Conservation (phyloP, 1,140 invertebrate species). For the Melanaphis sacchari region DNA sequence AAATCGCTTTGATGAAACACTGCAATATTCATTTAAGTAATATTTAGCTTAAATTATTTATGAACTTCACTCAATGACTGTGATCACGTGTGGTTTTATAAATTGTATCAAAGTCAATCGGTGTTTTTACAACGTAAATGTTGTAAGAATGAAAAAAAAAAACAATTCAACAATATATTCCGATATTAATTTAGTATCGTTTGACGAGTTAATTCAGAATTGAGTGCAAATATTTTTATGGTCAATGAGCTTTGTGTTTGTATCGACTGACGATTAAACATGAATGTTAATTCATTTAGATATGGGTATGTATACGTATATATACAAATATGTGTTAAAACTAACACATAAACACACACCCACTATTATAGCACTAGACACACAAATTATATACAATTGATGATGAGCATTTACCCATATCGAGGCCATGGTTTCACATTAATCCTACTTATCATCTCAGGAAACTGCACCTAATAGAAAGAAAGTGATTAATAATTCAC, state of each 20-base stretch:
- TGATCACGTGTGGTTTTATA: neutral
- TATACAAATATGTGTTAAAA: neutral
- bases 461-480: slow-evolving; percentile 14
- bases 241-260: slow-evolving; percentile 23
- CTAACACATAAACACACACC: neutral
- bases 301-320: neutral
- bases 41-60: neutral
- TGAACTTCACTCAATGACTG: neutral
- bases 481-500: slow-evolving; percentile 7
- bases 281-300: neutral
- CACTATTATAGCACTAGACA: neutral
- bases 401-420: neutral
- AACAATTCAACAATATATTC: neutral
- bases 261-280: neutral
- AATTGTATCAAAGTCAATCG: neutral
- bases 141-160: neutral
- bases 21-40: neutral
- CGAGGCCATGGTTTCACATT: slow-evolving; percentile 25
- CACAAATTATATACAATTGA: neutral
- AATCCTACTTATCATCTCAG: slow-evolving; percentile 22
- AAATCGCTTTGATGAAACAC: neutral
- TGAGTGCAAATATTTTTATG: neutral
- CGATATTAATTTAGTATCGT: neutral
- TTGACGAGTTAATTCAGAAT: neutral
- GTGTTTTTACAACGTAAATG: neutral